Base-by-base conservation (phyloP, 2,888 invertebrate genomes). In the Scaeva pyrastri region DNA sequence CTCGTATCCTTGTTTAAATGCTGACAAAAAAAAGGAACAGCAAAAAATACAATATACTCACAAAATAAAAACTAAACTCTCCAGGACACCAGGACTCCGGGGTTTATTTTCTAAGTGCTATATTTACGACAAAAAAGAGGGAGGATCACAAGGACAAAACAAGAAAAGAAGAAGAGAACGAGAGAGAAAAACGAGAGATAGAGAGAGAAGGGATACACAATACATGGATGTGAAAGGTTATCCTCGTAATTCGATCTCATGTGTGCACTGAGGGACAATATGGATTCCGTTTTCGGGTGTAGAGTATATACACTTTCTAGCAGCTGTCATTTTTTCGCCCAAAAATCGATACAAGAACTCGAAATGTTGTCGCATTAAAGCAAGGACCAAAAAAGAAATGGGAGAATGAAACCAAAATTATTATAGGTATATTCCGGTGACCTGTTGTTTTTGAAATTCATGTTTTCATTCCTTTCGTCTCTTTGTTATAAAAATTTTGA, bases 181-280 rank as follows among this genome's bases (percentile, higher is more conserved):
- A 66, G 23, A 66, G 66, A 31, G 39, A 79, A 52, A 66, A 52
- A 62, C 52, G 68, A 68, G 64, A 39, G 50, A 64, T 82, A 23
- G n/a, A n/a, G n/a, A 66, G 58, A 62, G 58, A 72, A 68, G 64
- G 45, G 50, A 64, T 82, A 23, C 19, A 39, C 14, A 21, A 21
- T 23, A 23, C 7, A 39, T 50, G 71, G 36, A 75, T 71, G 79
- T 79, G 76, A 72, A 80, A 85, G 77, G 81, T 74, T 85, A 68
- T 68, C 68, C 81, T 73, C 68, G 85, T 85, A 85, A 85, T 85
- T 85, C 66, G 85, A 85, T 85, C 80, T 68, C 50, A 72, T 85
- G 80, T 80, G 81, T 85, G 76, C 81, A 85, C 70, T 72, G 50
- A 80, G 85, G 71, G 76, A 85, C 85, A 85, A 85, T 85, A 85